A percentile compares a stretch with the other conserved stretches of the same genome.
phyloP scores from a whole-genome alignment of 2,888 invertebrate species.

The Amblyjoppa proteus region DNA sequence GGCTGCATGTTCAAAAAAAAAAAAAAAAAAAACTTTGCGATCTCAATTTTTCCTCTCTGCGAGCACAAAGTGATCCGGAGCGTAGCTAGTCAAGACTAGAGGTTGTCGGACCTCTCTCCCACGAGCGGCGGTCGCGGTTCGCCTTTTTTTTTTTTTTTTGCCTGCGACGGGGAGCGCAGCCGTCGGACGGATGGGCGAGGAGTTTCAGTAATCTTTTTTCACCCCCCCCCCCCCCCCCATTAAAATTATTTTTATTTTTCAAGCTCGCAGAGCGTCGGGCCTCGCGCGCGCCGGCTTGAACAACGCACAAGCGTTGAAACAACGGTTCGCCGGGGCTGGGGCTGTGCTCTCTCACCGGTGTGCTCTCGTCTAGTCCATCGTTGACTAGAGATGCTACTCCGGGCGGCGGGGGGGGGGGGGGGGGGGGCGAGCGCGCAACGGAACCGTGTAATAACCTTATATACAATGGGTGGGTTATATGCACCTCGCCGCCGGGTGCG shows the following conservation, averaged over 20 bases:
- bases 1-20: no score
- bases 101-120: neutral
- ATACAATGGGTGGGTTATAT: constrained; percentile 23
- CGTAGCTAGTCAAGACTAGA: no score
- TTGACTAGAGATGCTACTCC: constrained; percentile 24
- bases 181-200: neutral
- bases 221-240: neutral
- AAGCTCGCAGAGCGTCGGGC: neutral
- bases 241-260: neutral
- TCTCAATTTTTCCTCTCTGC: no score
- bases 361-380: constrained; percentile 9
- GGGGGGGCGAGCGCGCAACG: constrained; percentile 69
- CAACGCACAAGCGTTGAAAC: constrained; percentile 25
- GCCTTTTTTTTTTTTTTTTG: constrained; percentile 1
- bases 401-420: no score
- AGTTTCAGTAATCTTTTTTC: neutral
- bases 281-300: constrained; percentile 22
- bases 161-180: neutral
- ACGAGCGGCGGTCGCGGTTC: neutral
- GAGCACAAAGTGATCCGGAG: no score
- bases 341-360: neutral
- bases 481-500: constrained; percentile 1
- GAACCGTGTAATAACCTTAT: constrained; percentile 79
- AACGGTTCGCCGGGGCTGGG: constrained; percentile 4
- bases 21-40: no score